Evolutionary conservation across 2,113 vertebrate species (phyloP).

Genomic region (Rhinopomastus cyanomelas): DNA sequence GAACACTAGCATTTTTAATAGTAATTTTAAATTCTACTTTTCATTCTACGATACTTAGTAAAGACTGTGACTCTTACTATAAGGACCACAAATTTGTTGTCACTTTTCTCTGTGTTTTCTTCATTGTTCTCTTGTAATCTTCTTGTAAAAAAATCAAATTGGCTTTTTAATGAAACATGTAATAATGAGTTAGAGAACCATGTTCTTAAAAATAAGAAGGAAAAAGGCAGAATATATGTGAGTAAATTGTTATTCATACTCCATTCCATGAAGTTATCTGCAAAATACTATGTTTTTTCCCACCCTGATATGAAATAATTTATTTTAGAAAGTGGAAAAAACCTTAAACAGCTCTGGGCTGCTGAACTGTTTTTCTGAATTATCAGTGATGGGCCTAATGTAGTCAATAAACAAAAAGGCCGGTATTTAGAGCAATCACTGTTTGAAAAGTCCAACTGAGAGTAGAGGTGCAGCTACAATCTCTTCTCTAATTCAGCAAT

Average conservation of each 20-base stretch:
- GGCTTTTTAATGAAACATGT: background rate
- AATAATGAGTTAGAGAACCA: background rate
- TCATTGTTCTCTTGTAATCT: background rate
- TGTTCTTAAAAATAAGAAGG: fast-evolving
- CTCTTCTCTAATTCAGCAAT: background rate
- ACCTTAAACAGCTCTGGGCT: fast-evolving
- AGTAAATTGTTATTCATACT: background rate
- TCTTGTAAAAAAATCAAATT: background rate
- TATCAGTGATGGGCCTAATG: background rate
- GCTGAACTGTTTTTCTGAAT: background rate
- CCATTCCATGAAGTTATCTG: background rate
- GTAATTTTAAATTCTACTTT: background rate
- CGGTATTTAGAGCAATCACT: background rate
- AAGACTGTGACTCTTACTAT: background rate
- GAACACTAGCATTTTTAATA: background rate
- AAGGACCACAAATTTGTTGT: background rate
- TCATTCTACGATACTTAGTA: background rate
- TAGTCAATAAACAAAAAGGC: background rate
- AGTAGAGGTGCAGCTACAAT: background rate
- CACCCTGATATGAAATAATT: background rate
- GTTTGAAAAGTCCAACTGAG: background rate
- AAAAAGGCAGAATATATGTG: background rate
- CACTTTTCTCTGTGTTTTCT: background rate
- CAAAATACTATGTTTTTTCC: background rate
- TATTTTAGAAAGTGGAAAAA: background rate